Conservation (phyloP, 2,797 vertebrate genomes). For the Craterocephalus amniculus region DNA sequence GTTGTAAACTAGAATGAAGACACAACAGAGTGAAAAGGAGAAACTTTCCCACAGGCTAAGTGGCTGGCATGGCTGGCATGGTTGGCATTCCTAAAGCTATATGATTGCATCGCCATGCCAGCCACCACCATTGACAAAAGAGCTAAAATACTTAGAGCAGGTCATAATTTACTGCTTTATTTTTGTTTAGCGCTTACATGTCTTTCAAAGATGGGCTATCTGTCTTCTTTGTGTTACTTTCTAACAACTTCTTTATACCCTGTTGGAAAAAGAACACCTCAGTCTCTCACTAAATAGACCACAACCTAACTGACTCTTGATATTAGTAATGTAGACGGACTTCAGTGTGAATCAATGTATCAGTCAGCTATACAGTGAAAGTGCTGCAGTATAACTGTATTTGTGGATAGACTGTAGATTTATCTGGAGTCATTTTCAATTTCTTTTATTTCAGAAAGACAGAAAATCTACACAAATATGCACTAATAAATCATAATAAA, state of each 20-base stretch:
- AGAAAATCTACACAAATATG: background rate
- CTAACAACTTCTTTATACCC: constrained; percentile 14
- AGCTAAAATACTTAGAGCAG: constrained; percentile 30
- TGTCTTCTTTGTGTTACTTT: constrained; percentile 10
- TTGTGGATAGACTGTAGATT: no score
- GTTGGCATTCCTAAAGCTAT: constrained; percentile 56
- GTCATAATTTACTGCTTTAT: constrained; percentile 38
- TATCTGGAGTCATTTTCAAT: no score
- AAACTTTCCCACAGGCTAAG: constrained; percentile 25
- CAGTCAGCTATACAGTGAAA: background rate
- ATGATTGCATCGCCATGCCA: constrained; percentile 60
- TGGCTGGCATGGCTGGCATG: constrained; percentile 27
- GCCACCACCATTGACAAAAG: constrained; percentile 55
- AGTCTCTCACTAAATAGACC: no score
- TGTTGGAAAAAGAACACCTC: background rate
- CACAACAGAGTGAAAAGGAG: background rate
- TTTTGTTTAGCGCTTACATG: constrained; percentile 19
- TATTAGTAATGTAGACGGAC: background rate
- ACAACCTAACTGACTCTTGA: no score
- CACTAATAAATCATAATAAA: no score
- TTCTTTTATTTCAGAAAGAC: background rate
- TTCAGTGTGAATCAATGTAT: background rate
- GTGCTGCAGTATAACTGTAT: no score
- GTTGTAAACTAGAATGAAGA: background rate
- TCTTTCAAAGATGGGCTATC: background rate